Evolutionary conservation across 2,888 invertebrate species (phyloP).

Genomic region (Pyrocoelia pectoralis): DNA sequence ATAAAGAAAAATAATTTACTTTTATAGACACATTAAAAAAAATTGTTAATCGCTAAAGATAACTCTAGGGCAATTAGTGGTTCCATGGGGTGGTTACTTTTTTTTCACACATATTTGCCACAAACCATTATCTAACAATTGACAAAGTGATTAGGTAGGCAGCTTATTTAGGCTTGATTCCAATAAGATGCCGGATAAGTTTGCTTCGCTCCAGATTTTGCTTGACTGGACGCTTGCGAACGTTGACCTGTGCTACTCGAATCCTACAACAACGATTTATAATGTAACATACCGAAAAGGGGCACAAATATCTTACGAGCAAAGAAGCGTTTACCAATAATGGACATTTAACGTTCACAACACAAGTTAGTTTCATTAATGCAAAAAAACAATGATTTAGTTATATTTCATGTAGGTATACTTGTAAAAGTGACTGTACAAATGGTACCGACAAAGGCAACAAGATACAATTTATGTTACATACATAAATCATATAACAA

Average conservation of each 20-base stretch:
- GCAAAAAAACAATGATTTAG: no score
- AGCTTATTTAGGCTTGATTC: constrained; percentile 66
- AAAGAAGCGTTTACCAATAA: not conserved
- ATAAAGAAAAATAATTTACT: constrained; percentile 43
- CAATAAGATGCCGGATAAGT: constrained; percentile 71
- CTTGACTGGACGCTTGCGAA: constrained; percentile 64
- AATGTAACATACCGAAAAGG: not conserved
- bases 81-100: constrained; percentile 14
- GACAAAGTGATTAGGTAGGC: constrained; percentile 26
- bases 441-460: no score
- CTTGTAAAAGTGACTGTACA: no score
- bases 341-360: not conserved
- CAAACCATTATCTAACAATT: constrained; percentile 5
- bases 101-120: not conserved
- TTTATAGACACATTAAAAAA: constrained; percentile 39
- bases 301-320: not conserved
- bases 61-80: constrained; percentile 40
- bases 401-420: no score
- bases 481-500: no score
- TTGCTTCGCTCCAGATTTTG: constrained; percentile 67
- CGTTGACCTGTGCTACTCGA: constrained; percentile 64
- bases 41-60: constrained; percentile 40
- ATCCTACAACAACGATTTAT: constrained; percentile 60
- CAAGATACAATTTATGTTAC: no score
- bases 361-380: no score